These are phyloP conservation scores for Andrena dorsata DNA, from an alignment of 2,888 invertebrate species.

Conservation along the genomic window DNA sequence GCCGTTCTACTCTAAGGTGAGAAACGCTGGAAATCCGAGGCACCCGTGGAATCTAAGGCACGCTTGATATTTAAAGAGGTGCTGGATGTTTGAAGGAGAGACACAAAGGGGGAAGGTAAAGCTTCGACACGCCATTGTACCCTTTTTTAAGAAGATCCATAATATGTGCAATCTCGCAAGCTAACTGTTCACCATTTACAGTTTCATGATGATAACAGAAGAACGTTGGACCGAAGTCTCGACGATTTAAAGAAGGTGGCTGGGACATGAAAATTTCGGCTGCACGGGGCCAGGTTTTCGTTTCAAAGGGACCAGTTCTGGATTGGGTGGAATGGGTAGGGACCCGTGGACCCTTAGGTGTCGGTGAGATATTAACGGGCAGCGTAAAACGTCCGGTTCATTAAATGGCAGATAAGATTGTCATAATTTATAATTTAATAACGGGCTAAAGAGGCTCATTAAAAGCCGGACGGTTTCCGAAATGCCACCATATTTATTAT, in stretches of 20 bases:
- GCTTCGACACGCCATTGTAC: too few relatives aligned
- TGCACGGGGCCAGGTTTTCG: too few relatives aligned
- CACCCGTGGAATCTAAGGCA: background rate
- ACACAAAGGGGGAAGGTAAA: too few relatives aligned
- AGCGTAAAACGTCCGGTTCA: conserved; percentile 80
- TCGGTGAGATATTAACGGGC: conserved; percentile 78
- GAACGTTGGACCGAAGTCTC: too few relatives aligned
- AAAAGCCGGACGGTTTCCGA: conserved; percentile 80
- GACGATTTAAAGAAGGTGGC: background rate
- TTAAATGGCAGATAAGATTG: conserved; percentile 81
- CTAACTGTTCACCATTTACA: too few relatives aligned
- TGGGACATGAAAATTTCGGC: background rate
- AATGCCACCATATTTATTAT: conserved; percentile 82
- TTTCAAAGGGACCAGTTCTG: conserved; percentile 58
- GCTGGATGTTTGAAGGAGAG: background rate
- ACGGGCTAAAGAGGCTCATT: conserved; percentile 82
- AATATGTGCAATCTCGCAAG: too few relatives aligned
- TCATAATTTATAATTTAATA: conserved; percentile 84
- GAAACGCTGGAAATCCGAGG: background rate
- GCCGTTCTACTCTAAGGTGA: background rate
- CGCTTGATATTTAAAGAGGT: background rate
- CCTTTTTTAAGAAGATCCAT: too few relatives aligned
- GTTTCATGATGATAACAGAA: too few relatives aligned
- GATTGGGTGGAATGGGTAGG: conserved; percentile 23
- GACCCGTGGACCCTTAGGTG: conserved; percentile 71